These are phyloP conservation scores for Lordiphosa fenestrarum DNA, from an alignment of 2,888 invertebrate species.

Conservation along the genomic window DNA sequence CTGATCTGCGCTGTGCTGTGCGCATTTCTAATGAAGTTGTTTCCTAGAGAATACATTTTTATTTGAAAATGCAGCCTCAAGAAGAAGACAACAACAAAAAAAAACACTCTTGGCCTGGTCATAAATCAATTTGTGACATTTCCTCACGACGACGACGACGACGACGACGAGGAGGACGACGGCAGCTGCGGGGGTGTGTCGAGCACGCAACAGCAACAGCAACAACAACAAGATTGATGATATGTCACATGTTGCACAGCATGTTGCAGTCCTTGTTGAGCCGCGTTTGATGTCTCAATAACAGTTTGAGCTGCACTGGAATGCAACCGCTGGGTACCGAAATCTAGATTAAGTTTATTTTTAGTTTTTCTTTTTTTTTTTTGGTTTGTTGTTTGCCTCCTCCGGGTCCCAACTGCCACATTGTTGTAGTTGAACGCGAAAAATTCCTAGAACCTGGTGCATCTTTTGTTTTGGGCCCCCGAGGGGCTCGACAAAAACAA, in stretches of 20 bases:
- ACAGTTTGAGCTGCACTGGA: conserved; percentile 53
- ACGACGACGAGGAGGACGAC: conserved; percentile 5
- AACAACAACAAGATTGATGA: conserved; percentile 58
- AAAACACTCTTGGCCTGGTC: conserved; percentile 39
- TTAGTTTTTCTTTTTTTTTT: conserved; percentile 57
- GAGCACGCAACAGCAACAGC: conserved; percentile 30
- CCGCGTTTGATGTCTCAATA: conserved; percentile 64
- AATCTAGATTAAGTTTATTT: conserved; percentile 69
- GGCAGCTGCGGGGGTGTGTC: conserved; percentile 45
- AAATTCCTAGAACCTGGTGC: conserved; percentile 56
- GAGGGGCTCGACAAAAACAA: conserved; percentile 8
- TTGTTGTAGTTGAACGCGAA: conserved; percentile 34
- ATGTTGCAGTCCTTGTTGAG: conserved; percentile 51
- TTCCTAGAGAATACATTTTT: conserved; percentile 28
- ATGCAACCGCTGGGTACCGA: conserved; percentile 18
- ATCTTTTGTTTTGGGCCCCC: conserved; percentile 46
- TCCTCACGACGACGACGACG: conserved; percentile 57
- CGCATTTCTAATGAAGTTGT: conserved; percentile 72
- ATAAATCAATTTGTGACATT: conserved; percentile 74
- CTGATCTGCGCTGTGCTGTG: conserved; percentile 21
- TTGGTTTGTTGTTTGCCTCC: conserved; percentile 7
- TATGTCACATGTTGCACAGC: conserved; percentile 59
- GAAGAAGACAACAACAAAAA: neutral
- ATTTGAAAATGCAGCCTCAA: conserved; percentile 47
- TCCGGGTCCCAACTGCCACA: conserved; percentile 43